Percentiles rank a stretch among this genome's conserved stretches.
phyloP scores from a whole-genome alignment of 2,888 invertebrate species.

The Thyatira batis region DNA sequence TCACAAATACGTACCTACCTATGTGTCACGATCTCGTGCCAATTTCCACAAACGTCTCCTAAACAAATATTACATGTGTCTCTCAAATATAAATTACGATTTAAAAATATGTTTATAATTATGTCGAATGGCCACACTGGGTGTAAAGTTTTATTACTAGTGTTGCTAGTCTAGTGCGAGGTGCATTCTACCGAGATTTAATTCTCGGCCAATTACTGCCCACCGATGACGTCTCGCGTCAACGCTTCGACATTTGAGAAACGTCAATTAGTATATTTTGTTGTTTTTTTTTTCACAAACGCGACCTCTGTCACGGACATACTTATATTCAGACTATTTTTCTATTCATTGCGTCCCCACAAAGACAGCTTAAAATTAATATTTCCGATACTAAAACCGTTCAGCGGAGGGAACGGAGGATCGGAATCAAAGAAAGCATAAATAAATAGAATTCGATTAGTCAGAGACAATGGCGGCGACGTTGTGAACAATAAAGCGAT shows the following conservation, averaged over 20 bases:
- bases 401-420: neutral
- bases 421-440: conserved; percentile 29
- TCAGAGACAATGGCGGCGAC: conserved; percentile 35
- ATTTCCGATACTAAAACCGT: neutral
- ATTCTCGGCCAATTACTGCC: conserved; percentile 1
- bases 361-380: neutral
- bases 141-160: neutral
- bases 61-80: conserved; percentile 5
- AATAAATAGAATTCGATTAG: conserved; percentile 49
- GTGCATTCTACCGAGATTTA: neutral
- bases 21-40: conserved; percentile 20
- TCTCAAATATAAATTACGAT: conserved; percentile 4
- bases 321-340: neutral
- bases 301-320: neutral
- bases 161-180: neutral
- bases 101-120: conserved; percentile 6
- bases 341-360: neutral
- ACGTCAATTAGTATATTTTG: neutral
- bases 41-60: conserved; percentile 12
- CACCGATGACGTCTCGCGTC: conserved; percentile 5
- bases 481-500: conserved; percentile 31
- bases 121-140: neutral
- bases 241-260: conserved; percentile 2
- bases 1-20: conserved; percentile 10
- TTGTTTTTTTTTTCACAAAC: neutral